phyloP scores from a whole-genome alignment of 2,888 invertebrate genomes.

The Beris chalybata region DNA sequence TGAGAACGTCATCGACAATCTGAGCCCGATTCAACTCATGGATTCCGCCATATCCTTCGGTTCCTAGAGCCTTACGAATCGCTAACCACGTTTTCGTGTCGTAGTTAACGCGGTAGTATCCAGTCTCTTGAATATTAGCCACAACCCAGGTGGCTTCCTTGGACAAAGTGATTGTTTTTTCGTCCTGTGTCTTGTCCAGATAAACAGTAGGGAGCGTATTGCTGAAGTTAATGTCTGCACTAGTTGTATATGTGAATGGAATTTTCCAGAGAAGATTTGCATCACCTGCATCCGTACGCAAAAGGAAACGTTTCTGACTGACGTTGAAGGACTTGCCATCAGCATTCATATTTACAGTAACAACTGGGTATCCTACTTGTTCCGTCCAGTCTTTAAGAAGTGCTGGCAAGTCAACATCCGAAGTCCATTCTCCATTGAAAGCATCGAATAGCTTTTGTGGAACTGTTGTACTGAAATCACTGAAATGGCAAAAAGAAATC shows the following conservation, averaged over 20 bases:
- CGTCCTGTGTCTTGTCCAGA: conserved; percentile 38
- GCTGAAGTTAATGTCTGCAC: conserved; percentile 42
- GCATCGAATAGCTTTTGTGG: conserved; percentile 21
- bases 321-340: conserved; percentile 38
- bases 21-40: conserved; percentile 74
- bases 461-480: conserved; percentile 11
- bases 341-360: conserved; percentile 55
- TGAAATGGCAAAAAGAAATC: background rate
- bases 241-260: conserved; percentile 49
- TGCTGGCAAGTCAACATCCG: background rate
- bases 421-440: conserved; percentile 57
- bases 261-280: conserved; percentile 40
- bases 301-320: conserved; percentile 46
- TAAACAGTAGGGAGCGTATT: conserved; percentile 44
- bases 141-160: conserved; percentile 59
- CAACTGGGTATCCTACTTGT: conserved; percentile 67
- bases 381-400: conserved; percentile 65
- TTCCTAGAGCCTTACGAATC: conserved; percentile 57
- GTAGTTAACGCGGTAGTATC: conserved; percentile 71
- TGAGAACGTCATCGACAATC: conserved; percentile 77
- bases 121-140: conserved; percentile 64
- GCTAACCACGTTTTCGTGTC: conserved; percentile 62
- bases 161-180: background rate
- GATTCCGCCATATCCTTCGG: conserved; percentile 57
- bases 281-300: conserved; percentile 4